Conservation (phyloP, 2,113 vertebrate genomes). For the Hippopotamus amphibius region DNA sequence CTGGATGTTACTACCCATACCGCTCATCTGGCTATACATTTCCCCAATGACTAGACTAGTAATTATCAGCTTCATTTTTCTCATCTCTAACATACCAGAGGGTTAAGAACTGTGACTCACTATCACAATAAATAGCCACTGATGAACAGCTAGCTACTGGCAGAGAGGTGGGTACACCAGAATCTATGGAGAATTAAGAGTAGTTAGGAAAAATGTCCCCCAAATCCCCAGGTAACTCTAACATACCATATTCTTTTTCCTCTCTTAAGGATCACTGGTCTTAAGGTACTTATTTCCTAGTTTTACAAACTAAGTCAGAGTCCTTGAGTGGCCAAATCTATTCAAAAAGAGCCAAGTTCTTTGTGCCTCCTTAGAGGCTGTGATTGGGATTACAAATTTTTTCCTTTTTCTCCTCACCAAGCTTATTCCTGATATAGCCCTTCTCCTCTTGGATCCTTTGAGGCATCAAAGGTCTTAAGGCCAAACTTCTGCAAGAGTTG, state of each 20-base stretch:
- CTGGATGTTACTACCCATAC: not conserved
- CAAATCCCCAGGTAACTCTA: not conserved
- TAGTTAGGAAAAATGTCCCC: not conserved
- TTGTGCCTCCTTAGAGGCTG: not conserved
- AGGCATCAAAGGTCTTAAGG: not conserved
- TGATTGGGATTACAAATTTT: not conserved
- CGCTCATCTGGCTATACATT: not conserved
- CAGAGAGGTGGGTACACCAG: not conserved
- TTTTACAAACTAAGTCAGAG: not conserved
- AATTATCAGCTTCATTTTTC: constrained; percentile 37
- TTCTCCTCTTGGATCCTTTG: not conserved
- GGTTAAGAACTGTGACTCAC: constrained; percentile 7
- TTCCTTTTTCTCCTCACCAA: not conserved
- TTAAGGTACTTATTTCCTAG: not conserved
- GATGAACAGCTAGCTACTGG: not conserved
- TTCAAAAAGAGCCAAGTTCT: not conserved
- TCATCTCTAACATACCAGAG: not conserved
- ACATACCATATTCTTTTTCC: not conserved
- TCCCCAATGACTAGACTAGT: not conserved
- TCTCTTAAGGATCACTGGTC: not conserved
- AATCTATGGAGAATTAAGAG: constrained; percentile 33
- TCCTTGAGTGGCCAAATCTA: not conserved
- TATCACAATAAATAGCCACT: not conserved
- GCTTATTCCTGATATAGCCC: not conserved
- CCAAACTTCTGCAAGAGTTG: not conserved